Conservation (phyloP, 2,888 invertebrate species). For the Thumatha senex region DNA sequence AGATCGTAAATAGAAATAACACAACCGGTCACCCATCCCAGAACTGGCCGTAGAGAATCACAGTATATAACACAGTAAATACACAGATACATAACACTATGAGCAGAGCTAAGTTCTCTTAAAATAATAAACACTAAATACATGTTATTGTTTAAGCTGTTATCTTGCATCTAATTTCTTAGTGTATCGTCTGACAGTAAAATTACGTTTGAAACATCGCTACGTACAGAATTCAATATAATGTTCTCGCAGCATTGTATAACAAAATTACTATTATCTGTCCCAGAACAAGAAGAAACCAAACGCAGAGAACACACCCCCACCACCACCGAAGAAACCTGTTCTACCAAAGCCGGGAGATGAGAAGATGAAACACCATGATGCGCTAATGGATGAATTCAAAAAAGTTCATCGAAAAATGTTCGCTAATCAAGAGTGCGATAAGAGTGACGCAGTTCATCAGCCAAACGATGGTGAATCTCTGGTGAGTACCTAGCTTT, state of each 20-base stretch:
- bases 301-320: conserved; percentile 45
- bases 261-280: neutral
- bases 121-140: too few relatives aligned
- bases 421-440: conserved; percentile 84
- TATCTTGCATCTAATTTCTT: too few relatives aligned
- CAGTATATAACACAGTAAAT: too few relatives aligned
- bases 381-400: conserved; percentile 94
- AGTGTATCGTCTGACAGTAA: too few relatives aligned
- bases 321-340: conserved; percentile 57
- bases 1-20: too few relatives aligned
- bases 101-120: too few relatives aligned
- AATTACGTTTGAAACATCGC: too few relatives aligned
- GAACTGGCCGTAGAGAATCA: too few relatives aligned
- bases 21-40: too few relatives aligned
- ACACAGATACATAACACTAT: too few relatives aligned
- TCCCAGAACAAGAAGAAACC: conserved; percentile 64
- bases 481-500: conserved; percentile 47
- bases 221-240: neutral
- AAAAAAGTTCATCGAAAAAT: conserved; percentile 94
- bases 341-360: conserved; percentile 72
- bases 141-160: too few relatives aligned
- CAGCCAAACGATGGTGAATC: conserved; percentile 31
- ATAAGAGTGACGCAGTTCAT: conserved; percentile 17
- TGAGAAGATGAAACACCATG: conserved; percentile 87
- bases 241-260: neutral